These are phyloP conservation scores for Scaptomyza tumidula DNA, from an alignment of 2,888 invertebrate genomes.

Conservation along the genomic window DNA sequence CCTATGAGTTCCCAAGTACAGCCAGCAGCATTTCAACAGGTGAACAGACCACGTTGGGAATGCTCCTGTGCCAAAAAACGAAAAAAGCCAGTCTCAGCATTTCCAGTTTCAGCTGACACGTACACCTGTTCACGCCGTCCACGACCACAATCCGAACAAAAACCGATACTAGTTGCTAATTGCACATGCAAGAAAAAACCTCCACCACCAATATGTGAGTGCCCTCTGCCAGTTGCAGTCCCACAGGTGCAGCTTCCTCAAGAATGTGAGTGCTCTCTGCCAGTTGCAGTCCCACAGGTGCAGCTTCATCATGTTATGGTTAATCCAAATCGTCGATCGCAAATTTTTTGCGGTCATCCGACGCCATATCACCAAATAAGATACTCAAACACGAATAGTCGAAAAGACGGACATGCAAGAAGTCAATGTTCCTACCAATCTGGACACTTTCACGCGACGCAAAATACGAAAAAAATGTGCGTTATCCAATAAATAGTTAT, in stretches of 20 bases:
- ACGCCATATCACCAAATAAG: neutral
- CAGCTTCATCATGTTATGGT: neutral
- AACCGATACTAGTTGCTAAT: neutral
- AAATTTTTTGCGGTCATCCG: neutral
- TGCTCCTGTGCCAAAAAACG: slow-evolving; percentile 35
- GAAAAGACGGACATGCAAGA: neutral
- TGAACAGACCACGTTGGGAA: slow-evolving; percentile 26
- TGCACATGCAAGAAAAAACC: neutral
- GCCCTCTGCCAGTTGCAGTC: neutral
- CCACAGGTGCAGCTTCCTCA: too few species aligned
- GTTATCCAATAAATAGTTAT: neutral
- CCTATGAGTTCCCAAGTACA: too few species aligned
- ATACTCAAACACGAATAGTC: neutral
- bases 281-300: neutral
- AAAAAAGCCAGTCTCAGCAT: too few species aligned
- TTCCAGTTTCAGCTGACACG: too few species aligned
- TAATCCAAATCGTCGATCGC: neutral
- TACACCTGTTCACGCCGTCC: slow-evolving; percentile 39
- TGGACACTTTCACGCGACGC: neutral
- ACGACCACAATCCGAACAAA: neutral
- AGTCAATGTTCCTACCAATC: neutral
- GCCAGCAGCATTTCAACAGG: neutral
- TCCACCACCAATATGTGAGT: neutral
- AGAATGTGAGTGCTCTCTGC: neutral
- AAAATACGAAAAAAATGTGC: neutral